Conservation (phyloP, 2,113 vertebrate genomes). For the Ciconia maguari region DNA sequence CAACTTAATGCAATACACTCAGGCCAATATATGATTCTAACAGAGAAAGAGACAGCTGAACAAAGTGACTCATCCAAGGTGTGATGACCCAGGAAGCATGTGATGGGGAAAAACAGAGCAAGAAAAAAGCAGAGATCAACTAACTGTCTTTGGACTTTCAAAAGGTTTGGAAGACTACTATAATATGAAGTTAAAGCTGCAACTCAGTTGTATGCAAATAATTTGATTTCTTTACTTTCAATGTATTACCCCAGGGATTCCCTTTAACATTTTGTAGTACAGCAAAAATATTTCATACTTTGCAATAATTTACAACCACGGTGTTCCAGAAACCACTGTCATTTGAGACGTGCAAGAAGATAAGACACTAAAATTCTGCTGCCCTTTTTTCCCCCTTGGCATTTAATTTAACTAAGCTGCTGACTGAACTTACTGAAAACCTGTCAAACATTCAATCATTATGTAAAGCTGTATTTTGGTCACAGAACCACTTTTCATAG, state of each 20-base stretch:
- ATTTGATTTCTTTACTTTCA: neutral
- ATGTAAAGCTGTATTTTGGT: neutral
- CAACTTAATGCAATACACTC: neutral
- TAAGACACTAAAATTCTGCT: neutral
- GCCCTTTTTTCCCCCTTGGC: neutral
- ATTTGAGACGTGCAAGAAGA: neutral
- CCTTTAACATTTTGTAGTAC: neutral
- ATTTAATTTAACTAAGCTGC: conserved; percentile 4
- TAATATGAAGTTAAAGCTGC: neutral
- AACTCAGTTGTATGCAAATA: neutral
- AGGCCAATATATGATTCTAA: neutral
- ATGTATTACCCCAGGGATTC: neutral
- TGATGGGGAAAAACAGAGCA: neutral
- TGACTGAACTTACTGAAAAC: neutral
- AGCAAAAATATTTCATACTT: neutral
- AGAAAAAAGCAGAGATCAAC: neutral
- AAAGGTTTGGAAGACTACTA: neutral
- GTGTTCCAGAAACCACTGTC: neutral
- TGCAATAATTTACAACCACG: neutral
- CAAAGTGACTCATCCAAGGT: neutral
- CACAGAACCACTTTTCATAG: neutral
- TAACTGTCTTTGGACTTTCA: neutral
- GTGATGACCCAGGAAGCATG: neutral
- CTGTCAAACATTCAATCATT: neutral
- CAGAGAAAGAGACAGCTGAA: neutral